phyloP scores from a whole-genome alignment of 53 echinoderm and acorn worm genomes.

The Echinometra lucunter region DNA sequence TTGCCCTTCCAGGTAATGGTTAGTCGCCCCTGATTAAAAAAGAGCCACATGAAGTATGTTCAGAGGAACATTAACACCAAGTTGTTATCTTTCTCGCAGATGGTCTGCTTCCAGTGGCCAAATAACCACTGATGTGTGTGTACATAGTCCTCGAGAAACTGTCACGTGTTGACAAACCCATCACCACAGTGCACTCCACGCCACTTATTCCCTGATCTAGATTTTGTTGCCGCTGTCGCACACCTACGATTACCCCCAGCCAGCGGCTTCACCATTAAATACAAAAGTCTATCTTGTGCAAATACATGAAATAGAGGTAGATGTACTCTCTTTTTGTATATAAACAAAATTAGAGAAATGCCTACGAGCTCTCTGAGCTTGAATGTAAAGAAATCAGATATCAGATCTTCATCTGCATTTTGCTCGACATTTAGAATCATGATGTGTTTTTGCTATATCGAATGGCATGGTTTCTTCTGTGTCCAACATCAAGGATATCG shows the following conservation, averaged over 20 bases:
- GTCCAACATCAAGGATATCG: too few relatives aligned
- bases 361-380: not conserved
- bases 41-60: not conserved
- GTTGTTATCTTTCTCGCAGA: not conserved
- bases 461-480: too few relatives aligned
- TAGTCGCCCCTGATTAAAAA: not conserved
- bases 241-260: not conserved
- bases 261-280: not conserved
- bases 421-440: too few relatives aligned
- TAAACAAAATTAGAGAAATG: not conserved
- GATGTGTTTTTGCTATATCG: too few relatives aligned
- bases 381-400: too few relatives aligned
- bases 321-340: not conserved
- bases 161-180: not conserved
- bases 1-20: not conserved
- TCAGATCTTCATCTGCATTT: too few relatives aligned
- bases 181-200: not conserved
- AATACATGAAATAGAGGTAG: not conserved
- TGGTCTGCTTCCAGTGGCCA: not conserved
- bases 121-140: constrained; percentile 4
- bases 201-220: not conserved
- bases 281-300: constrained; percentile 12
- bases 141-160: not conserved
- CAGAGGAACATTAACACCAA: not conserved
- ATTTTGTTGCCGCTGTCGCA: not conserved